A percentile compares a stretch with the other conserved stretches of the same genome.
Conservation (phyloP, 2,888 invertebrate genomes). For the Teinopalpus imperialis region DNA sequence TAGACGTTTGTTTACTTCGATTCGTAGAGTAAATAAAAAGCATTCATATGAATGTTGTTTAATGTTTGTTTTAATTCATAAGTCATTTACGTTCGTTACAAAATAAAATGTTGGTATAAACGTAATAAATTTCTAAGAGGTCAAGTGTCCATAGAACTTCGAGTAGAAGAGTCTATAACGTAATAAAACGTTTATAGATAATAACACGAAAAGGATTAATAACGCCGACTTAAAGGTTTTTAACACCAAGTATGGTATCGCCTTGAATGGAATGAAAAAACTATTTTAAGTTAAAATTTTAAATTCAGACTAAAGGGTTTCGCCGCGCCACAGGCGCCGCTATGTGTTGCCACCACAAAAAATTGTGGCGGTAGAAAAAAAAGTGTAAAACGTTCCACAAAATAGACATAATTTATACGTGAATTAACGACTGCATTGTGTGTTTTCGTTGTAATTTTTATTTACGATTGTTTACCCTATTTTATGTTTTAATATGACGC, state of each 20-base stretch:
- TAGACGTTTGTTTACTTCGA: too few relatives aligned
- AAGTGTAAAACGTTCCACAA: constrained; percentile 74
- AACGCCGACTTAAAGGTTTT: constrained; percentile 42
- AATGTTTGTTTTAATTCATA: too few relatives aligned
- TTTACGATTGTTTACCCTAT: constrained; percentile 80
- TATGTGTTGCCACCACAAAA: constrained; percentile 57
- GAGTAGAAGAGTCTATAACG: constrained; percentile 22
- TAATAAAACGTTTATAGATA: constrained; percentile 68
- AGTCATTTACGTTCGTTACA: too few relatives aligned
- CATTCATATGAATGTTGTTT: too few relatives aligned
- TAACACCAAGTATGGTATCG: constrained; percentile 35
- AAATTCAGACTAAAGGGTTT: constrained; percentile 69
- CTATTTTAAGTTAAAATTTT: constrained; percentile 36
- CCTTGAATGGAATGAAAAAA: constrained; percentile 38
- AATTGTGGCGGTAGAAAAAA: constrained; percentile 51
- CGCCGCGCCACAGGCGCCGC: constrained; percentile 72
- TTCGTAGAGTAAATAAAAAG: too few relatives aligned
- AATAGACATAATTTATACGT: constrained; percentile 75
- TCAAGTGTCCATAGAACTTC: neutral
- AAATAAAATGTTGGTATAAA: too few relatives aligned
- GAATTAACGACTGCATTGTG: constrained; percentile 74
- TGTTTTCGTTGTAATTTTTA: constrained; percentile 76
- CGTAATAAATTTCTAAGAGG: too few relatives aligned
- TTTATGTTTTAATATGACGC: constrained; percentile 79
- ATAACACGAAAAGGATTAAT: constrained; percentile 68